Base-by-base conservation (phyloP, 2,113 vertebrate species). In the Myiagra hebetior region DNA sequence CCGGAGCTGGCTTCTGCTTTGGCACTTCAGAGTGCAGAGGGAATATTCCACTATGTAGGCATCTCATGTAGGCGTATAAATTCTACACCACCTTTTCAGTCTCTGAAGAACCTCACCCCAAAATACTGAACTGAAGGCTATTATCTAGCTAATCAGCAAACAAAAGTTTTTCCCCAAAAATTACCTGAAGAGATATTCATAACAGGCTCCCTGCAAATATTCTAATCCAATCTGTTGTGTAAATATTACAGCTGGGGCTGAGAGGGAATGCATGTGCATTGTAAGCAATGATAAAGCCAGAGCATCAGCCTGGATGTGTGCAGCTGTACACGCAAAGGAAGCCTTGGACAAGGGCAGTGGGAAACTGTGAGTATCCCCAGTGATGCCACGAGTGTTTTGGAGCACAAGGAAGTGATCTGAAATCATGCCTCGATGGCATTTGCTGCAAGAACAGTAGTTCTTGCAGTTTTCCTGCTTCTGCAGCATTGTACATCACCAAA, bases 141-240 rank as follows among this genome's bases (percentile, higher is more conserved):
- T 57, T 80, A 50, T 80, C 68, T 57, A 83, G 35, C 70, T 90
- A 74, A 87, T 84, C 78, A 63, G 42, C 78, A 95, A 86, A 83
- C 53, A 75, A 24, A 91, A 88, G 27, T 77, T 96, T 95, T 93
- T 69, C 41, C 87, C 76, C 65, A 85, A 85, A 91, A 95, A 93
- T 89, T 90, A 87, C 67, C 63, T 76, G 81, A 93, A 83, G 81
- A 85, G 26, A 39, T 87, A 93, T 95, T 95, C 91, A 64, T 89
- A 92, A 63, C 56, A 46, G 46, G 56, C 76, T 95, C 39, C 64
- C 76, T 63, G 76, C 60, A 89, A 94, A 86, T 75, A 62, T 64
- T 91, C 47, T 91, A 95, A 87, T 92, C 31, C 94, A 95, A 93
- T 95, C 94, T 92, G 49, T 92, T 89, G 89, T 95, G 91, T 89